These are phyloP conservation scores for Semnornis frantzii DNA, from an alignment of 2,113 vertebrate genomes.

Conservation along the genomic window DNA sequence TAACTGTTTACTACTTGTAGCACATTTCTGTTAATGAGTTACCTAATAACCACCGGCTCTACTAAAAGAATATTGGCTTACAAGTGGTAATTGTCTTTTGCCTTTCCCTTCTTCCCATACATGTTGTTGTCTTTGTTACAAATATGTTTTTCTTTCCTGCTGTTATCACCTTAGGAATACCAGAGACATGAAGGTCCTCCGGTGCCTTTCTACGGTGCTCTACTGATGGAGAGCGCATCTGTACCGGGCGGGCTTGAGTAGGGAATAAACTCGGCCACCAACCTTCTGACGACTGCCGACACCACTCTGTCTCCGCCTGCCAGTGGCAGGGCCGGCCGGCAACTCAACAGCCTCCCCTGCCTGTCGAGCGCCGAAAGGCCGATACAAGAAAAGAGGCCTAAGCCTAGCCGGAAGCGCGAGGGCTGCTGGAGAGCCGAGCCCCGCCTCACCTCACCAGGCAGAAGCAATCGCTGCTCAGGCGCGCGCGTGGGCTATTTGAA, in stretches of 20 bases:
- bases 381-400: rapidly evolving
- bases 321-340: no score
- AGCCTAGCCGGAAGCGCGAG: background rate
- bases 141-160: no score
- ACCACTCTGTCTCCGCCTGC: background rate
- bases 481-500: background rate
- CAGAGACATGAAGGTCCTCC: no score
- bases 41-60: no score
- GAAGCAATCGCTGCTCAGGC: background rate
- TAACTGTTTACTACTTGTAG: background rate
- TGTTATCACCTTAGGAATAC: no score
- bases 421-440: no score
- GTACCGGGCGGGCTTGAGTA: no score
- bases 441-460: rapidly evolving
- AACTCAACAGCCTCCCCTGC: background rate
- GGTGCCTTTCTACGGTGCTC: no score
- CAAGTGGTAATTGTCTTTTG: background rate
- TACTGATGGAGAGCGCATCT: no score
- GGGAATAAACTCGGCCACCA: background rate
- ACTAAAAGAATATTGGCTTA: background rate
- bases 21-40: background rate
- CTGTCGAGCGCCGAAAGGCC: background rate
- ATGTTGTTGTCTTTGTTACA: no score
- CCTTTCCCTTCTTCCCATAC: background rate
- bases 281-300: no score